Evolutionary conservation across 2,888 invertebrate species (phyloP), one percentile per base, ranked within the genome.

Genomic region (Incurvaria masculella): DNA sequence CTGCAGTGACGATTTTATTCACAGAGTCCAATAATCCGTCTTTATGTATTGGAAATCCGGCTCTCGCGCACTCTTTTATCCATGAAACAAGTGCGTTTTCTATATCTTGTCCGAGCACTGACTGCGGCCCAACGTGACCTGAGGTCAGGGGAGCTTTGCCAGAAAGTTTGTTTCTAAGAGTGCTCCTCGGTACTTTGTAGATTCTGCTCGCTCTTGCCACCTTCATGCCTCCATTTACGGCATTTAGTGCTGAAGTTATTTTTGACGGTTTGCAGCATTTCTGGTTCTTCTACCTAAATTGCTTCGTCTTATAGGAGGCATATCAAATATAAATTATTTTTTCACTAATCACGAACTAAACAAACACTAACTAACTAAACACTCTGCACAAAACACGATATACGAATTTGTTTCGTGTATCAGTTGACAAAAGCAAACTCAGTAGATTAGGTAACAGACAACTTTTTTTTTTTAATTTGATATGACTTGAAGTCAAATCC

Each of bases 241-340:
- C 33, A 33, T 33, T n/a, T 33, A 33, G 14, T 33, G 33, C 33
- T n/a, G 14, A 14, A 14, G 11, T n/a, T 3, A 33, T n/a, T 14
- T 33, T 33, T 8, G 8, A n/a, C 14, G 33, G 33, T 57, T 59
- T 56, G 58, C 58, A 54, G 59, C 57, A 58, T 58, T 59, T 56
- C 57, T 11, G 52, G 57, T 57, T 57, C 56, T 59, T 56, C 57
- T 54, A 55, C 56, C 58, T 55, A 57, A 54, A 56, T n/a, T n/a
- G n/a, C n/a, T n/a, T n/a, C n/a, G 54, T 54, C 56, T 44, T 44
- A 44, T 44, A 44, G 44, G 44, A 52, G 51, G 52, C 53, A 56
- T 56, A 52, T 52, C 50, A 19, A 55, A 38, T 53, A 55, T 55
- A 51, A 46, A 26, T 5, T 14, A 19, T 19, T 20, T 6, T 42